phyloP scores from a whole-genome alignment of 1,140 invertebrate species.

The Aphelinus certus region DNA sequence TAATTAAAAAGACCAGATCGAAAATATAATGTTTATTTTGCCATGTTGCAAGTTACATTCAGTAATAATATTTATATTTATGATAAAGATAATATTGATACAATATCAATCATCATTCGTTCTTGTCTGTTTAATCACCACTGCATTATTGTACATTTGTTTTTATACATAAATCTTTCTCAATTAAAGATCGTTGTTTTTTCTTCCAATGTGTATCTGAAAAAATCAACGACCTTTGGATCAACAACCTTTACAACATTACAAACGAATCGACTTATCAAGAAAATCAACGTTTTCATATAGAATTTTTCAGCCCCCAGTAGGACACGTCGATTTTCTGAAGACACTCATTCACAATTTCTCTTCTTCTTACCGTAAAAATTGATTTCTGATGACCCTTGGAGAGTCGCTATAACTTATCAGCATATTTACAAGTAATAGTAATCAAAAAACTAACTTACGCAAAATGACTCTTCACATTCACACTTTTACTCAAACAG shows the following conservation, averaged over 20 bases:
- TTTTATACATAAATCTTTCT: conserved; percentile 61
- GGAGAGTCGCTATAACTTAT: conserved; percentile 30
- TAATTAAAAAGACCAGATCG: conserved; percentile 48
- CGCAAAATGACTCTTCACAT: conserved; percentile 28
- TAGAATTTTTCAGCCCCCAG: background rate
- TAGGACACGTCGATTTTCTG: conserved; percentile 23
- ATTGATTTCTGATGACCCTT: conserved; percentile 33
- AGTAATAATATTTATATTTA: conserved; percentile 50
- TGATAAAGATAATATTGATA: conserved; percentile 59
- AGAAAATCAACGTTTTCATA: conserved; percentile 29
- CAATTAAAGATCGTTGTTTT: conserved; percentile 51
- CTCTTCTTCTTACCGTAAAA: conserved; percentile 40
- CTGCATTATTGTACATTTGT: conserved; percentile 59
- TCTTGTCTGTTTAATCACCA: conserved; percentile 54
- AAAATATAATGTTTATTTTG: conserved; percentile 63
- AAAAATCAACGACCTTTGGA: conserved; percentile 52
- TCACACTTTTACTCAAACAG: conserved; percentile 20
- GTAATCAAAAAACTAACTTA: conserved; percentile 33
- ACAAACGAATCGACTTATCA: conserved; percentile 21
- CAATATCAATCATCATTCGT: conserved; percentile 57
- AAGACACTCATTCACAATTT: conserved; percentile 24
- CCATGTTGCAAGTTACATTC: conserved; percentile 57
- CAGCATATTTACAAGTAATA: conserved; percentile 39
- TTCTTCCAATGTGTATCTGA: conserved; percentile 36
- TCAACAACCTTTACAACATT: conserved; percentile 58